Percentiles rank a stretch among this genome's conserved stretches.
Evolutionary conservation across 2,888 invertebrate genomes (phyloP).

Genomic region (Phalera bucephala): DNA sequence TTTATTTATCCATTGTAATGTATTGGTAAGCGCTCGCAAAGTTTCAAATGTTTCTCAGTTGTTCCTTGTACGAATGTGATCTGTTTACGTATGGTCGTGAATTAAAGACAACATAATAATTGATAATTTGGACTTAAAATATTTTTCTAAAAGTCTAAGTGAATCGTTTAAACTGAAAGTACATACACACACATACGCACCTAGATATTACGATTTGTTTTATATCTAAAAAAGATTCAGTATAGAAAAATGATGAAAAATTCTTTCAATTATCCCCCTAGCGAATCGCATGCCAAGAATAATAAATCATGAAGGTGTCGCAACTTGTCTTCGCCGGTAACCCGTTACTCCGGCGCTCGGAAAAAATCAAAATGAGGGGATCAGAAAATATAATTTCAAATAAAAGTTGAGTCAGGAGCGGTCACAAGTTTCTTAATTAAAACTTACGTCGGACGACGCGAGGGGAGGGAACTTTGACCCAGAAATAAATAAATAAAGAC

Average conservation of each 20-base stretch:
- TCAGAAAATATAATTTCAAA: constrained; percentile 81
- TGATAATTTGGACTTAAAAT: too few relatives aligned
- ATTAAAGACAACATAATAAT: too few relatives aligned
- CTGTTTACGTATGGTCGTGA: too few relatives aligned
- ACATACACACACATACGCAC: too few relatives aligned
- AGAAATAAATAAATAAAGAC: constrained; percentile 81
- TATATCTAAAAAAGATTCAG: constrained; percentile 11
- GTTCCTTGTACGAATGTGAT: too few relatives aligned
- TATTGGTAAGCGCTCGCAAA: too few relatives aligned
- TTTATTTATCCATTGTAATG: too few relatives aligned
- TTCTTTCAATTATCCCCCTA: constrained; percentile 56
- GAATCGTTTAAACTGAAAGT: too few relatives aligned
- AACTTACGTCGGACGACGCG: constrained; percentile 78
- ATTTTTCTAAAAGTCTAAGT: too few relatives aligned
- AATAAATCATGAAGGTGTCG: constrained; percentile 73
- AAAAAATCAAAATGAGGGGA: constrained; percentile 68
- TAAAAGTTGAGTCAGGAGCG: constrained; percentile 76
- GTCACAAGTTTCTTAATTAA: constrained; percentile 84
- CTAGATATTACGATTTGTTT: background rate
- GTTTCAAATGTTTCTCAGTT: too few relatives aligned
- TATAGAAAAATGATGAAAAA: constrained; percentile 46
- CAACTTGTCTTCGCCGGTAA: constrained; percentile 64
- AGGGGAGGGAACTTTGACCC: constrained; percentile 76
- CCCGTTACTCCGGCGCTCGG: constrained; percentile 65
- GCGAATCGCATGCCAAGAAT: constrained; percentile 47